Evolutionary conservation across 2,888 invertebrate genomes (phyloP), one percentile per base, ranked within the genome.

Genomic region (Gryllus longicercus): DNA sequence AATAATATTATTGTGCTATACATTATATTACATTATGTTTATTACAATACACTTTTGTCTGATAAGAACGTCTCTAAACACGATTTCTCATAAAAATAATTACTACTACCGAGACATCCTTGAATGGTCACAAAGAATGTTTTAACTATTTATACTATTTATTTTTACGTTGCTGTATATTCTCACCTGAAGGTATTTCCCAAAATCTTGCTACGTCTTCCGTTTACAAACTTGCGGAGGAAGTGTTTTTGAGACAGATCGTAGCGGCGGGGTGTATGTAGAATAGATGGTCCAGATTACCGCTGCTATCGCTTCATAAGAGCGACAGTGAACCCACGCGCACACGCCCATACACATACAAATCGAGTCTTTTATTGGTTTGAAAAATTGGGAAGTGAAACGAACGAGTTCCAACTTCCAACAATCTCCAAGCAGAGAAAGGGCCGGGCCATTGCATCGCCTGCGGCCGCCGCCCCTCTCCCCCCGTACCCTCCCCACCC

Each of bases 341-440:
- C 51, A 16, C 63, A 63, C 63, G 63, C 63, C 63, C 63, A 63
- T 63, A 63, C 63, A 18, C 63, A 63, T 63, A 63, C 63, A 63
- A 63, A 63, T 63, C 75, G 51, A 81, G 76, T 79, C 78, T 80
- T 82, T 82, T 82, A 81, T 80, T 79, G 79, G 80, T 82, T 82
- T 79, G 81, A 82, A 81, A 81, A 81, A 80, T 81, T 77, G 82
- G 63, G 80, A 82, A 81, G 81, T 80, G 81, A 82, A 82, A 82
- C 80, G 81, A 81, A 81, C 79, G 81, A 82, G 82, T 79, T 80
- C 77, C 49, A 80, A 80, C 75, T 78, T 77, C 51, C 75, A 51
- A 77, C 49, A 80, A 78, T 77, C 51, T 50, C 63, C 14, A n/a
- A 14, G 63, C 63, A 16, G n/a, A 63, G 63, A 63, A 63, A 63